Base-by-base conservation (phyloP, 2,113 vertebrate genomes). In the Andinoacara biseriatus region DNA sequence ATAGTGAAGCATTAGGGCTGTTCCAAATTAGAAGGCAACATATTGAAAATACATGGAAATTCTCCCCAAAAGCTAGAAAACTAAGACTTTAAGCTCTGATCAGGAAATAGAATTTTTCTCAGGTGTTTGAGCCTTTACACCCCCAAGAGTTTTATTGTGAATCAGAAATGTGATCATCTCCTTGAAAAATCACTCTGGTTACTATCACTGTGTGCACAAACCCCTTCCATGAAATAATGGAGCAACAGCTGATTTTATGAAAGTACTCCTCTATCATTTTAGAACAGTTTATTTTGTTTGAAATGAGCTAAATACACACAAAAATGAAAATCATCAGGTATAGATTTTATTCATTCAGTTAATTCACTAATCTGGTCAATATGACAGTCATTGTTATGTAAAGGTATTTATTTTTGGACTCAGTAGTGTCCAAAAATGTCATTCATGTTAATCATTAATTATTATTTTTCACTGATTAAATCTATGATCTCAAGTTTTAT, bases 131-230 rank as follows among this genome's bases (percentile, higher is more conserved):
- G 14, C 26, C 40, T 59, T 87, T 82, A 72, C 46, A 58, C 61
- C 7, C 18, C 56, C 46, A 10, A 80, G 54, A 69, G 18, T 77
- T 91, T 87, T 85, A 85, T 57, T 81, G 14, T 38, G n/a, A 76
- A 33, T 11, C 62, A 62, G 7, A 46, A 58, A 82, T 74, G 9
- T 20, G 31, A 24, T 57, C 9, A 59, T 74, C 60, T 74, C 9
- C 14, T 49, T 56, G 46, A 76, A 81, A 83, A 74, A 76, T 81
- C 74, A 49, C 80, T 87, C 22, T 65, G 72, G 79, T 83, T 86
- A 59, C 65, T 81, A 81, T 86, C 61, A 72, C 24, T 83, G 61
- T 85, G 74, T 86, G 77, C 62, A 86, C 52, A 89, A 75, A 61
- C n/a, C 15, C 60, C 22, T 26, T 46, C 18, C 22, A 46, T 67